These are phyloP conservation scores for Andricus grossulariae DNA, from an alignment of 1,140 invertebrate species.

Conservation along the genomic window DNA sequence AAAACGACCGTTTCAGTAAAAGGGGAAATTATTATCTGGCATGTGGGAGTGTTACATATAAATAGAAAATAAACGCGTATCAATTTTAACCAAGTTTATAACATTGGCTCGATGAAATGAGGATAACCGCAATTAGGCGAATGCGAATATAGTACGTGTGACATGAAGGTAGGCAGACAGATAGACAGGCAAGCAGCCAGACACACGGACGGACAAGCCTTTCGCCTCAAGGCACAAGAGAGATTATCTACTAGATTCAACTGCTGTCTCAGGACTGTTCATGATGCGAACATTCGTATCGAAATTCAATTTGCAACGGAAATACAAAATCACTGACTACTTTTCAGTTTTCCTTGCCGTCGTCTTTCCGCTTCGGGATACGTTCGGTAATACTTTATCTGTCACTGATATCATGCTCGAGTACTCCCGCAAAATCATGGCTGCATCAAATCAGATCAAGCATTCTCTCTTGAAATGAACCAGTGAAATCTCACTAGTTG, in stretches of 20 bases:
- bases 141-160: conserved; percentile 53
- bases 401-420: neutral
- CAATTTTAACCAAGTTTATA: neutral
- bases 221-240: conserved; percentile 48
- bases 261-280: conserved; percentile 49
- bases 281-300: conserved; percentile 55
- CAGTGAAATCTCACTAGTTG: too few relatives aligned
- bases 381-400: conserved; percentile 17
- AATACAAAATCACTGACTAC: conserved; percentile 31
- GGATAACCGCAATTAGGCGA: conserved; percentile 60
- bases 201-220: conserved; percentile 52
- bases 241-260: conserved; percentile 60
- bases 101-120: conserved; percentile 38
- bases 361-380: conserved; percentile 20
- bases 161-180: conserved; percentile 56
- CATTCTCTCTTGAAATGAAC: too few relatives aligned
- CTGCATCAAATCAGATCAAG: neutral
- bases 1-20: too few relatives aligned
- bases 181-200: conserved; percentile 45
- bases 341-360: conserved; percentile 25
- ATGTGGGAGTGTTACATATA: too few relatives aligned
- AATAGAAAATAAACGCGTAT: neutral
- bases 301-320: conserved; percentile 57
- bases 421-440: neutral
- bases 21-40: too few relatives aligned